These are phyloP conservation scores for Melanotus villosus DNA, from an alignment of 2,888 invertebrate species.

Conservation along the genomic window DNA sequence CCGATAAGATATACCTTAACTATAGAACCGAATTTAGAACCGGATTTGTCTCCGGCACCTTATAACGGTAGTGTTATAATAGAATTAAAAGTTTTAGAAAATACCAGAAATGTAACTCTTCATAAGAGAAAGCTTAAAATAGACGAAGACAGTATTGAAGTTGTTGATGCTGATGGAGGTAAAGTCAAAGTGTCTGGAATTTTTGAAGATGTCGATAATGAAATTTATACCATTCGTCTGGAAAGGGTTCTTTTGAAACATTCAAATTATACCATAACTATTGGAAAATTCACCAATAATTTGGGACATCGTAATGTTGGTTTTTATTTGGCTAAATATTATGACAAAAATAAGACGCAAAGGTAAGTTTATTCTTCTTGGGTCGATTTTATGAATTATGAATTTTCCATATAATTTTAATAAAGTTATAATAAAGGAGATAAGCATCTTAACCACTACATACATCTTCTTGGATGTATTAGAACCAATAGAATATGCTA, in stretches of 20 bases:
- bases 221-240: not conserved
- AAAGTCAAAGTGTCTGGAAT: not conserved
- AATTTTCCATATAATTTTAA: too few species aligned
- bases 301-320: too few species aligned
- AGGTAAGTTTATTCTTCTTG: too few species aligned
- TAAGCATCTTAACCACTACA: too few species aligned
- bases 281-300: too few species aligned
- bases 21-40: slow-evolving; percentile 35
- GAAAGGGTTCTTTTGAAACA: not conserved
- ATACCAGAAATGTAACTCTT: slow-evolving; percentile 35
- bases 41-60: not conserved
- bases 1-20: slow-evolving; percentile 33
- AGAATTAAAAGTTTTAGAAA: slow-evolving; percentile 12
- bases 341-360: too few species aligned
- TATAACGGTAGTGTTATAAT: slow-evolving; percentile 42
- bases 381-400: too few species aligned
- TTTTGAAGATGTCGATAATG: not conserved
- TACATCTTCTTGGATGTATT: too few species aligned
- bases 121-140: slow-evolving; percentile 26
- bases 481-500: too few species aligned
- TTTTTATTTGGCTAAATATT: too few species aligned
- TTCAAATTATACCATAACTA: slow-evolving; percentile 3
- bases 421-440: too few species aligned
- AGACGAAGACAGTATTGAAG: not conserved
- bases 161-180: not conserved